Conservation (phyloP, 2,888 invertebrate species). For the Selenia dentaria region DNA sequence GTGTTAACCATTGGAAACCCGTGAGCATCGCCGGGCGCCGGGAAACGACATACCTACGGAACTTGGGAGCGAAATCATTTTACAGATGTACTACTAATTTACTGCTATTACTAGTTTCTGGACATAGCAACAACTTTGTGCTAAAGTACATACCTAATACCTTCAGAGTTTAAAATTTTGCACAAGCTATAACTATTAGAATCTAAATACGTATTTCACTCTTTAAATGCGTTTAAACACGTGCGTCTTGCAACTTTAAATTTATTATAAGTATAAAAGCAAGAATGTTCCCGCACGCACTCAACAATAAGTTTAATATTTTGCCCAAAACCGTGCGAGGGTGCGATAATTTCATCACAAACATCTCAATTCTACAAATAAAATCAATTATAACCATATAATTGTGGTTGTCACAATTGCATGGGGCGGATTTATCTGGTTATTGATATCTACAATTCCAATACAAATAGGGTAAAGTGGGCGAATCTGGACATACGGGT, state of each 20-base stretch:
- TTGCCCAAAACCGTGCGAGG: conserved; percentile 26
- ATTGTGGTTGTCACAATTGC: conserved; percentile 59
- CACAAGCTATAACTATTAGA: too few species aligned
- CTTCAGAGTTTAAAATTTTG: too few species aligned
- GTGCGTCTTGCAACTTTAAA: too few species aligned
- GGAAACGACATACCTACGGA: conserved; percentile 38
- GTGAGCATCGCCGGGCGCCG: conserved; percentile 48
- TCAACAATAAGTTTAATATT: conserved; percentile 8
- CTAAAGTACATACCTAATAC: too few species aligned
- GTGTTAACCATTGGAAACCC: conserved; percentile 53
- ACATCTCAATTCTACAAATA: conserved; percentile 59
- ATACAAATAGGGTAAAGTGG: conserved; percentile 77
- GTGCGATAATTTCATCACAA: conserved; percentile 57
- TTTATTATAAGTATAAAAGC: too few species aligned
- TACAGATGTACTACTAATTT: too few species aligned
- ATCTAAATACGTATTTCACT: too few species aligned
- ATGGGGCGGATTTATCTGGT: conserved; percentile 66
- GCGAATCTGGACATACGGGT: conserved; percentile 75
- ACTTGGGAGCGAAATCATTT: conserved; percentile 6
- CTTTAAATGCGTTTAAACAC: too few species aligned
- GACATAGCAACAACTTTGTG: too few species aligned
- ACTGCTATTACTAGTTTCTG: too few species aligned
- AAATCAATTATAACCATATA: conserved; percentile 71
- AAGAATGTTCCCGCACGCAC: background rate
- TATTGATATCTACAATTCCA: conserved; percentile 72